phyloP scores from a whole-genome alignment of 1,140 invertebrate species.

The Brachionus paranguensis region DNA sequence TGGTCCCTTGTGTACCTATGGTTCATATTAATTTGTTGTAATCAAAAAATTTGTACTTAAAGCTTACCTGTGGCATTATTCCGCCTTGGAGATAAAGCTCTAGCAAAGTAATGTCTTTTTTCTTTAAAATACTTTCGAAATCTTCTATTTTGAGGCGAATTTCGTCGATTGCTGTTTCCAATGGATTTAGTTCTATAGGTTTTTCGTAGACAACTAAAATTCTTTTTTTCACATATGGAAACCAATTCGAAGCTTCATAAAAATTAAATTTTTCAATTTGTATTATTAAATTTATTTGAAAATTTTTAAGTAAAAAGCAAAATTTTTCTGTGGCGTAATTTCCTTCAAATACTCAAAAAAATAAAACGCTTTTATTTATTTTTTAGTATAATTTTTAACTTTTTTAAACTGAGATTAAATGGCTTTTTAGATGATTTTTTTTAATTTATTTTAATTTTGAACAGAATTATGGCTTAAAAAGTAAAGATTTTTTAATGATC shows the following conservation, averaged over 20 bases:
- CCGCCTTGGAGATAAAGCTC: constrained; percentile 38
- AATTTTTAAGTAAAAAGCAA: neutral
- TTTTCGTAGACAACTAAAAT: constrained; percentile 68
- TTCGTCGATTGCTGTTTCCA: constrained; percentile 87
- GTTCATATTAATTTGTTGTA: neutral
- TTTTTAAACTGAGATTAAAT: too few relatives aligned
- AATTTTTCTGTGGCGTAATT: too few relatives aligned
- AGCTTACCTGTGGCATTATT: constrained; percentile 18
- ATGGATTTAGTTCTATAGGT: constrained; percentile 74
- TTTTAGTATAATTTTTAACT: too few relatives aligned
- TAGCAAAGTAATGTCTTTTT: constrained; percentile 37
- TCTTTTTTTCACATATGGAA: constrained; percentile 85
- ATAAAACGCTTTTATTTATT: too few relatives aligned
- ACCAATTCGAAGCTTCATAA: constrained; percentile 67
- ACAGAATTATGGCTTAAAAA: too few relatives aligned
- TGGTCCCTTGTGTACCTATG: constrained; percentile 61
- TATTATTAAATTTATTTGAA: neutral
- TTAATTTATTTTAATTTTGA: too few relatives aligned
- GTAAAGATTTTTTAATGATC: too few relatives aligned
- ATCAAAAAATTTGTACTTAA: neutral
- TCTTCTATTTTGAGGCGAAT: constrained; percentile 64
- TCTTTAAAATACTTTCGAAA: constrained; percentile 5
- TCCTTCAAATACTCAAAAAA: too few relatives aligned
- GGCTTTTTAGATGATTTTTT: too few relatives aligned
- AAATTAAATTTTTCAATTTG: too few relatives aligned